Evolutionary conservation across 2,113 vertebrate species (phyloP).

Genomic region (Saguinus midas): DNA sequence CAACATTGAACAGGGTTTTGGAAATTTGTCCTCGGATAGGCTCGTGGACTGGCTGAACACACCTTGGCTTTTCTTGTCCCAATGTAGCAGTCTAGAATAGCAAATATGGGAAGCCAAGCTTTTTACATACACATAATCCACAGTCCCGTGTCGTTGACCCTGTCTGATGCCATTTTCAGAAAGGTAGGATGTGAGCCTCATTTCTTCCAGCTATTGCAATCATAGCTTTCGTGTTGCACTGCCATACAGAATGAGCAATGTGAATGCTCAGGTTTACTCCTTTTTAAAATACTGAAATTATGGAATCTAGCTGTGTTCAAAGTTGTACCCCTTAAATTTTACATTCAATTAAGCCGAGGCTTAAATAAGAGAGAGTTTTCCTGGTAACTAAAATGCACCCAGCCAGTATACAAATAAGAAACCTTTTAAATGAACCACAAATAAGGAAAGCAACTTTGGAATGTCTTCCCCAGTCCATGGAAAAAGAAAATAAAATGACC

Average conservation of each 20-base stretch:
- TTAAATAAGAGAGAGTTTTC: not conserved
- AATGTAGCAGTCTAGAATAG: not conserved
- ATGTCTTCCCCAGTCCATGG: not conserved
- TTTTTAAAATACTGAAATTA: not conserved
- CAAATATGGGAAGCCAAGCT: not conserved
- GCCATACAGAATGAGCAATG: not conserved
- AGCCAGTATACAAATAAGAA: not conserved
- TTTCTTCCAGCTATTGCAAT: not conserved
- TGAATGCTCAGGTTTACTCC: not conserved
- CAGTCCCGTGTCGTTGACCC: not conserved
- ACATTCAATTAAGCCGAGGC: not conserved
- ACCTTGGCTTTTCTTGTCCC: not conserved
- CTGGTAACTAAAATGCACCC: not conserved
- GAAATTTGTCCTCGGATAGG: not conserved
- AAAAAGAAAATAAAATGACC: not conserved
- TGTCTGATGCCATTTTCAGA: not conserved
- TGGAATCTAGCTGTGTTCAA: not conserved
- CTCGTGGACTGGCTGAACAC: not conserved
- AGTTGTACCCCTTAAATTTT: not conserved
- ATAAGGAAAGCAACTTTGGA: not conserved
- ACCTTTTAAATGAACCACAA: not conserved
- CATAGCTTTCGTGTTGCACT: accelerated
- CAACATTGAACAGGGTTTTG: not conserved
- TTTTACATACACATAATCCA: not conserved
- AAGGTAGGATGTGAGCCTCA: not conserved